Evolutionary conservation across 2,113 vertebrate genomes (phyloP).

Genomic region (Scomber japonicus): DNA sequence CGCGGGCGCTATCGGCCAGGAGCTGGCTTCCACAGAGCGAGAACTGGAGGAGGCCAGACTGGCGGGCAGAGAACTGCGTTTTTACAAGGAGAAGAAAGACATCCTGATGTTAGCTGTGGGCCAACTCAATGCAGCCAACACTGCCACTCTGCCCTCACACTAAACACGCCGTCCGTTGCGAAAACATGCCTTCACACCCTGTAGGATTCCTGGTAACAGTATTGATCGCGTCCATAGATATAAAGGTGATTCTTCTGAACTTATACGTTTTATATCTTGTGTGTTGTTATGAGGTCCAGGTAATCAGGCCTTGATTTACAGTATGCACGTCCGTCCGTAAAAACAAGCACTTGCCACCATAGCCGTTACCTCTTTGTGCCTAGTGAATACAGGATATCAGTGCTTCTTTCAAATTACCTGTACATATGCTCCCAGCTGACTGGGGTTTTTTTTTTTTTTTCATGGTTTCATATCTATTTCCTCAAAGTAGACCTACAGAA

Average conservation of each 20-base stretch:
- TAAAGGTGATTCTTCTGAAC: slow-evolving; percentile 23
- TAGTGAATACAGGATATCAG: slow-evolving; percentile 55
- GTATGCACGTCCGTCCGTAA: slow-evolving; percentile 39
- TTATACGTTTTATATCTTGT: slow-evolving; percentile 40
- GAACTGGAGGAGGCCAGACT: slow-evolving; percentile 95
- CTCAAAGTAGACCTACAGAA: slow-evolving; percentile 16
- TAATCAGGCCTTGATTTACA: slow-evolving; percentile 60
- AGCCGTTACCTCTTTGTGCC: slow-evolving; percentile 77
- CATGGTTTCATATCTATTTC: slow-evolving; percentile 19
- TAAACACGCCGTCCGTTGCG: slow-evolving; percentile 27
- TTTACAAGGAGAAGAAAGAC: slow-evolving; percentile 99
- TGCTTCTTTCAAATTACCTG: slow-evolving; percentile 44
- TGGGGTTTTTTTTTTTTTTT: slow-evolving; percentile 14
- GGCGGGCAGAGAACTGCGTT: slow-evolving; percentile 95
- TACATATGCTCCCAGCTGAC: slow-evolving; percentile 44
- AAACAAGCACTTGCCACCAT: slow-evolving; percentile 44
- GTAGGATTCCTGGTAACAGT: slow-evolving; percentile 62
- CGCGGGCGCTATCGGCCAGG: slow-evolving; percentile 88
- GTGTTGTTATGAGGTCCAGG: slow-evolving; percentile 41
- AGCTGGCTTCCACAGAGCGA: slow-evolving; percentile 91
- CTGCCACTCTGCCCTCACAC: slow-evolving; percentile 85
- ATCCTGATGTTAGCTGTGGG: slow-evolving; percentile 95
- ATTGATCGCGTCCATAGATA: slow-evolving; percentile 34
- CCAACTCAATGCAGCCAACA: slow-evolving; percentile 88
- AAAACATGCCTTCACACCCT: slow-evolving; percentile 41